These are phyloP conservation scores for Pyrgus malvae DNA, from an alignment of 2,888 invertebrate genomes.

Conservation along the genomic window DNA sequence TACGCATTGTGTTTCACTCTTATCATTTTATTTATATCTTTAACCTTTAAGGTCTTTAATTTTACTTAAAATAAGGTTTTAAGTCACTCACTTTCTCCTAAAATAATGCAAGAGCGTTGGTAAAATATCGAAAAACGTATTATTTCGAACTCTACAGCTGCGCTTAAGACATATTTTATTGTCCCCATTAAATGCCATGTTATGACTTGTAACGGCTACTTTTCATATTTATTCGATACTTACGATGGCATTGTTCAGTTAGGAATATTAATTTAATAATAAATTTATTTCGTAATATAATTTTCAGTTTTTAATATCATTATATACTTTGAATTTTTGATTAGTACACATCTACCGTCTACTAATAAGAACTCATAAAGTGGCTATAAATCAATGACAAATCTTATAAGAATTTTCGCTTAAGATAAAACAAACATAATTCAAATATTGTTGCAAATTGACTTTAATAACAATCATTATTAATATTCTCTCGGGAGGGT, in stretches of 20 bases:
- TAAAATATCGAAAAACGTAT: slow-evolving; percentile 19
- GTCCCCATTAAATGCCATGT: slow-evolving; percentile 14
- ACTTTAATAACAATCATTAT: not conserved
- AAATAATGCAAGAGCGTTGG: slow-evolving; percentile 14
- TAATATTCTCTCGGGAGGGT: not conserved
- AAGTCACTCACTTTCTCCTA: slow-evolving; percentile 20
- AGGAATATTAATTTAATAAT: not conserved
- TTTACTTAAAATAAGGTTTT: slow-evolving; percentile 4
- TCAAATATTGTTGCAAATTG: not conserved
- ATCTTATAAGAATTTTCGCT: too few species aligned
- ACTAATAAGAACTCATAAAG: too few species aligned
- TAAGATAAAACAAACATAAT: too few species aligned
- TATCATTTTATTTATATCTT: not conserved
- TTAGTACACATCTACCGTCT: too few species aligned
- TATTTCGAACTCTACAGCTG: slow-evolving; percentile 19
- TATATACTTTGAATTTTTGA: too few species aligned
- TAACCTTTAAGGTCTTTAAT: slow-evolving; percentile 8
- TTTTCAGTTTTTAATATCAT: not conserved
- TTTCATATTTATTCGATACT: slow-evolving; percentile 16
- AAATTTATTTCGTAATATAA: not conserved
- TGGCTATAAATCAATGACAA: too few species aligned
- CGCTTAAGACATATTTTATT: slow-evolving; percentile 22
- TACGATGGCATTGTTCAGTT: not conserved
- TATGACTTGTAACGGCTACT: slow-evolving; percentile 18
- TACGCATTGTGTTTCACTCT: not conserved